A percentile compares a stretch with the other conserved stretches of the same genome.
Evolutionary conservation across 2,888 invertebrate genomes (phyloP).

Genomic region (Ectemnius cavifrons): DNA sequence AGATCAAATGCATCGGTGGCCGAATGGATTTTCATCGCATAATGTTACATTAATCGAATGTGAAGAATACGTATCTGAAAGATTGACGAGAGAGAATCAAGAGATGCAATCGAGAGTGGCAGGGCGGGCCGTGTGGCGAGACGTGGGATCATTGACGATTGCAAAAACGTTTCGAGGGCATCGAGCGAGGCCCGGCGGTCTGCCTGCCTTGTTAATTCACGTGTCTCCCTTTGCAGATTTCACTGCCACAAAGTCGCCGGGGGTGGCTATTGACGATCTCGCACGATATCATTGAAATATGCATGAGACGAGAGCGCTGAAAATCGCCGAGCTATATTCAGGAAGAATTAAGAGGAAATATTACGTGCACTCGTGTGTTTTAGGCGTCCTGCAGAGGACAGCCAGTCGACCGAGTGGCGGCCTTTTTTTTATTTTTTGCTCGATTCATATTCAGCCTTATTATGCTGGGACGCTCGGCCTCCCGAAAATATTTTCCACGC

Average conservation of each 20-base stretch:
- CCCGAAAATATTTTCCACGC: too few relatives aligned
- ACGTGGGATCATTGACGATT: constrained; percentile 9
- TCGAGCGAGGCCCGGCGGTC: not conserved
- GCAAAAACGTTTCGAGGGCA: constrained; percentile 5
- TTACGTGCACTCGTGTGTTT: constrained; percentile 31
- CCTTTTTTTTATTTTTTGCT: constrained; percentile 23
- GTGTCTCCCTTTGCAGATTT: constrained; percentile 23
- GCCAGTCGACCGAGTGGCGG: too few relatives aligned
- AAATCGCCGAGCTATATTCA: constrained; percentile 43
- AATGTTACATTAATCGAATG: constrained; percentile 35
- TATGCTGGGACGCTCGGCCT: constrained; percentile 11
- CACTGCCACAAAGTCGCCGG: constrained; percentile 16
- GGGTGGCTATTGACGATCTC: constrained; percentile 24
- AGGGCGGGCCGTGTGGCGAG: not conserved
- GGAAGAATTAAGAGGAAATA: constrained; percentile 43
- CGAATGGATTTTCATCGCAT: constrained; percentile 20
- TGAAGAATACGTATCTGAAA: constrained; percentile 11
- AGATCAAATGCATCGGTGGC: constrained; percentile 35
- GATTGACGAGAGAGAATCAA: not conserved
- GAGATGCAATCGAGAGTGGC: not conserved
- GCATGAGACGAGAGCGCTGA: constrained; percentile 33
- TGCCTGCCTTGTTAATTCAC: constrained; percentile 22
- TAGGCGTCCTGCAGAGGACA: constrained; percentile 11
- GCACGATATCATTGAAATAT: constrained; percentile 47
- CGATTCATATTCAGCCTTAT: constrained; percentile 23